These are phyloP conservation scores for Forbesichthys agassizii DNA, from an alignment of 2,113 vertebrate species.

Conservation along the genomic window DNA sequence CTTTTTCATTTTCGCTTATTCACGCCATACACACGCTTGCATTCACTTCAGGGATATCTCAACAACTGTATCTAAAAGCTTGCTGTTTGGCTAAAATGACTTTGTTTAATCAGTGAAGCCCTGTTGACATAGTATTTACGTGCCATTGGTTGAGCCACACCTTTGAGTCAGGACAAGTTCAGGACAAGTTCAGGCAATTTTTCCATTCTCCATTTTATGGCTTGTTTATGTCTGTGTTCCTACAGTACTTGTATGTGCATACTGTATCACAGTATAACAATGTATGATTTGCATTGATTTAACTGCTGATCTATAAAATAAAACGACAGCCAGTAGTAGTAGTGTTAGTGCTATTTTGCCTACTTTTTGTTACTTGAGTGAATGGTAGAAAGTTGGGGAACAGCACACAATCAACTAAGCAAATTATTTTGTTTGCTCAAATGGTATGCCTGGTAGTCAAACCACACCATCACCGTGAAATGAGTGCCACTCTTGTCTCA, in stretches of 20 bases:
- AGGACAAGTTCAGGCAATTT: constrained; percentile 21
- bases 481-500: constrained; percentile 47
- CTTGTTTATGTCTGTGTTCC: not conserved
- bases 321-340: constrained; percentile 31
- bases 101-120: constrained; percentile 1
- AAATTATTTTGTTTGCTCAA: constrained; percentile 23
- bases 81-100: not conserved
- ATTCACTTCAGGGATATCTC: not conserved
- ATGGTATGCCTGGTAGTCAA: constrained; percentile 1
- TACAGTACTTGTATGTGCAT: not conserved
- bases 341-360: constrained; percentile 2
- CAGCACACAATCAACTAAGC: constrained; percentile 6
- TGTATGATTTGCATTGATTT: constrained; percentile 4
- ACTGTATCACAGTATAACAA: constrained; percentile 22
- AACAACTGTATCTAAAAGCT: not conserved
- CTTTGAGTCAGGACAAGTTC: constrained; percentile 27
- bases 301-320: too few species aligned
- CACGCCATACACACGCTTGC: not conserved
- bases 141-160: constrained; percentile 19
- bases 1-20: not conserved
- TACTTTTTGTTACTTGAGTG: constrained; percentile 5
- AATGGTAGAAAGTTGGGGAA: constrained; percentile 9
- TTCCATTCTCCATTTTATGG: not conserved
- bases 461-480: not conserved
- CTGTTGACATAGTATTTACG: constrained; percentile 23